Evolutionary conservation across 2,797 vertebrate species (phyloP).

Genomic region (Pampus argenteus): DNA sequence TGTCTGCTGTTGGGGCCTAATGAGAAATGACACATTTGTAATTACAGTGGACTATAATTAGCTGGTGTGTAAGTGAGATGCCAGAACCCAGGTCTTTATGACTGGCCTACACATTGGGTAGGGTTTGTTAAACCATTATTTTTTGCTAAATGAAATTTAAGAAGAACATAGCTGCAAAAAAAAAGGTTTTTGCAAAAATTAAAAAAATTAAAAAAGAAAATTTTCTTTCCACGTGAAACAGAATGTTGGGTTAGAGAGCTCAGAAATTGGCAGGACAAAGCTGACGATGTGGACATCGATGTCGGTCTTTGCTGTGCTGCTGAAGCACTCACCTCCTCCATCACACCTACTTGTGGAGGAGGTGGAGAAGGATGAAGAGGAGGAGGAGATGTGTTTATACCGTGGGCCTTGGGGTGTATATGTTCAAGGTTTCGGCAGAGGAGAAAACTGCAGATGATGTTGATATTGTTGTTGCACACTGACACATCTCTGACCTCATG

Average conservation of each 20-base stretch:
- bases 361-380: slow-evolving; percentile 64
- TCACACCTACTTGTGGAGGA: slow-evolving; percentile 70
- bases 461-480: slow-evolving; percentile 21
- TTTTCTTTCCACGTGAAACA: slow-evolving; percentile 25
- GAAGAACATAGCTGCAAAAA: slow-evolving; percentile 1
- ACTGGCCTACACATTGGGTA: slow-evolving; percentile 18
- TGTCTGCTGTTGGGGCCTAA: slow-evolving; percentile 73
- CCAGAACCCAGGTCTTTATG: slow-evolving; percentile 58
- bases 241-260: slow-evolving; percentile 26
- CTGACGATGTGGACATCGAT: slow-evolving; percentile 45
- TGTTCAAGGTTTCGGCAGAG: slow-evolving; percentile 42
- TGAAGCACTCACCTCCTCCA: slow-evolving; percentile 68
- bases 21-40: slow-evolving; percentile 82
- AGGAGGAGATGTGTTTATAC: slow-evolving; percentile 60
- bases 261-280: slow-evolving; percentile 50
- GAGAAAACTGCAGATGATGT: slow-evolving; percentile 36
- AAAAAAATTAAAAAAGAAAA: background rate
- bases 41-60: slow-evolving; percentile 82
- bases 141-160: slow-evolving; percentile 12
- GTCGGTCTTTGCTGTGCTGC: slow-evolving; percentile 45
- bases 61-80: slow-evolving; percentile 74
- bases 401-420: slow-evolving; percentile 44
- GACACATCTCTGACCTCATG: slow-evolving; percentile 39
- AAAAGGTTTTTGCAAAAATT: background rate
- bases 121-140: slow-evolving; percentile 23